Base-by-base conservation (phyloP, 2,888 invertebrate genomes). In the Pristionchus fissidentatus region DNA sequence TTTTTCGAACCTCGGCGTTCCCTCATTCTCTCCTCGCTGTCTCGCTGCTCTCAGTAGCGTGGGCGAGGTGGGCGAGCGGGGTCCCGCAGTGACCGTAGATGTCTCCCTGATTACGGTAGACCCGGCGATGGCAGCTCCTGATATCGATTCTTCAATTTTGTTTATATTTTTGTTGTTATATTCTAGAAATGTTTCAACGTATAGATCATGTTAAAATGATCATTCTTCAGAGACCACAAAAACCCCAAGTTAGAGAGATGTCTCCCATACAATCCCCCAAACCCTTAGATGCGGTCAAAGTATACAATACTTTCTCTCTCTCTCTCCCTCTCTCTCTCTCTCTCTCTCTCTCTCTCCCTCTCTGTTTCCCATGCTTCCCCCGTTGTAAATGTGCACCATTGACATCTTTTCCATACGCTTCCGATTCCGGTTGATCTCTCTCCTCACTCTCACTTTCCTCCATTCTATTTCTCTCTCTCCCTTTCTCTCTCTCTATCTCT, bases 1-100 rank as follows among this genome's bases (percentile, higher is more conserved):
- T 57, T n/a, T 10, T 22, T 26, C 29, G 2, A 32, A 77, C 57
- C 79, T 79, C 41, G 57, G 75, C 8, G 79, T 57, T 2, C 80
- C 80, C 46, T 43, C 62, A 62, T 79, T 19, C 52, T 15, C 57
- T 7, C 79, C 84, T 19, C 84, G 22, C 41, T 66, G 78, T 35
- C 85, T 60, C 15, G 80, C 79, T 22, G 84, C 75, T 35, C 82
- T 87, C 38, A 89, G 84, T 3, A 88, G 84, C 13, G 87, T 85
- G 15, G 89, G 88, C 29, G 89, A 89, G 4, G 88, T 88, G 84
- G 89, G 88, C 62, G 89, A 88, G 13, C 85, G 60, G 46, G 80
- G 80, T n/a, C 62, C 60, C 10, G 10, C 38, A 8, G 70, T 13
- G 8, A 19, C 70, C 10, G 62, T n/a, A 1, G 46, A 19, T 7